A percentile compares a stretch with the other conserved stretches of the same genome.
phyloP scores from a whole-genome alignment of 2,797 vertebrate genomes.

The Anisognathus igniventris region DNA sequence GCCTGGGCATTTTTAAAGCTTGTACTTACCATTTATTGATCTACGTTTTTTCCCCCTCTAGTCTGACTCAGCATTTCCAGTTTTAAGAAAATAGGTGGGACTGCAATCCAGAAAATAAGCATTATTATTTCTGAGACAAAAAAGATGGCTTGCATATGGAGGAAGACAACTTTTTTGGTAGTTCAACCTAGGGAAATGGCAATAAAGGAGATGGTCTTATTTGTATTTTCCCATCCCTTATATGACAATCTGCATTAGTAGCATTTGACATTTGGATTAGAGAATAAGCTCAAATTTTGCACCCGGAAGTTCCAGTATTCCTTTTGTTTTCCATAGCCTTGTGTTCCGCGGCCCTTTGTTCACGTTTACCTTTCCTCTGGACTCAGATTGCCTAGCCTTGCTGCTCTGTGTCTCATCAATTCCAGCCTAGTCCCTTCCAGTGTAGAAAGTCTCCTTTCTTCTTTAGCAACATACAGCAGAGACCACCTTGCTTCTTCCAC shows the following conservation, averaged over 20 bases:
- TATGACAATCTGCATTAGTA: not conserved
- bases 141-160: not conserved
- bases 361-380: not conserved
- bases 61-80: not conserved
- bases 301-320: not conserved
- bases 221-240: not conserved
- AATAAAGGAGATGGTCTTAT: not conserved
- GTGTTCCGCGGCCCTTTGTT: not conserved
- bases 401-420: not conserved
- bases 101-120: not conserved
- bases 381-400: not conserved
- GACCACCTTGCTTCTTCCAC: not conserved
- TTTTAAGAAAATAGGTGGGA: not conserved
- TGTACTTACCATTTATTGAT: not conserved
- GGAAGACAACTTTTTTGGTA: not conserved
- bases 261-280: not conserved
- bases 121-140: not conserved
- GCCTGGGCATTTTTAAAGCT: not conserved
- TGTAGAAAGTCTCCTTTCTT: not conserved
- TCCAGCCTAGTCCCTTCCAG: not conserved
- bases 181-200: not conserved
- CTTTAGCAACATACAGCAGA: not conserved
- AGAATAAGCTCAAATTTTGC: not conserved
- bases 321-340: not conserved
- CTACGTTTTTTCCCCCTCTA: accelerated